Percentiles rank a stretch among this genome's conserved stretches.
These are phyloP conservation scores for Elanus axillaris DNA, from an alignment of 2,113 vertebrate species.

Conservation along the genomic window DNA sequence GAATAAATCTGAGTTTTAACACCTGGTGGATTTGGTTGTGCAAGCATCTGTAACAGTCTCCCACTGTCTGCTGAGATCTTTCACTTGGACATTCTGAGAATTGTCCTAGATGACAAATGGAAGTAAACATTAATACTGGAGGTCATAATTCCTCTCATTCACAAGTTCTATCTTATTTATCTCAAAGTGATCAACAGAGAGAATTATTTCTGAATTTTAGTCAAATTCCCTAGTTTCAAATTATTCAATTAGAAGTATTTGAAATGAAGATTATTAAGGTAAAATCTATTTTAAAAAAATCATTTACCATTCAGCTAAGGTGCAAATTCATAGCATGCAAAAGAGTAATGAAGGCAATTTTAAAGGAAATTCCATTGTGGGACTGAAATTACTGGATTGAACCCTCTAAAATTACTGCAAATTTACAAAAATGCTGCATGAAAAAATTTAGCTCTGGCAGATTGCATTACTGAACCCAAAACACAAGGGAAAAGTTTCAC, in stretches of 20 bases:
- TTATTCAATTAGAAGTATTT: background rate
- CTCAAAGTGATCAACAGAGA: background rate
- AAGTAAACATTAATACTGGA: background rate
- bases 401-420: background rate
- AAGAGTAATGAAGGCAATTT: background rate
- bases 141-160: background rate
- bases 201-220: background rate
- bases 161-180: background rate
- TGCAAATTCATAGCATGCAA: background rate
- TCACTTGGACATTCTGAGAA: background rate
- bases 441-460: background rate
- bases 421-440: background rate
- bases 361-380: background rate
- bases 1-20: too few relatives aligned
- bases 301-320: fast-evolving
- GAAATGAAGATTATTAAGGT: background rate
- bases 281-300: background rate
- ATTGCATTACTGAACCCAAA: background rate
- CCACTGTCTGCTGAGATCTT: background rate
- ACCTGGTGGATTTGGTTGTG: too few relatives aligned
- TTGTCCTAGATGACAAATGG: background rate
- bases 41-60: too few relatives aligned
- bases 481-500: background rate
- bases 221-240: background rate
- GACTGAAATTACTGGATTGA: background rate